These are phyloP conservation scores for Sarcophaga peregrina DNA, from an alignment of 1,140 invertebrate genomes.

Conservation along the genomic window DNA sequence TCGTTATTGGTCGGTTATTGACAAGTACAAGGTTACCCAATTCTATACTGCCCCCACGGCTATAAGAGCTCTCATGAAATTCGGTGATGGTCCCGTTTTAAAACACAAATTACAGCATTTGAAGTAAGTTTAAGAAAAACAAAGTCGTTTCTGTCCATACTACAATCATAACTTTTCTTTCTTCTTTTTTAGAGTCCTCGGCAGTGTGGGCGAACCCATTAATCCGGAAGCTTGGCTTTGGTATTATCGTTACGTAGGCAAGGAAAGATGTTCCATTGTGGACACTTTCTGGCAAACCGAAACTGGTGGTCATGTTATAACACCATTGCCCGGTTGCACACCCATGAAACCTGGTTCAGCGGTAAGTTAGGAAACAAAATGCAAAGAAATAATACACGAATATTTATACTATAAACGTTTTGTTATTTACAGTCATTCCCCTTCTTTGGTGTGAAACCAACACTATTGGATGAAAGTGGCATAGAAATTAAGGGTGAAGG, in stretches of 20 bases:
- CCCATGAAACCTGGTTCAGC: conserved; percentile 97
- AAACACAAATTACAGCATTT: conserved; percentile 71
- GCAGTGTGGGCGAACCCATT: conserved; percentile 97
- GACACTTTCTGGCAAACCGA: conserved; percentile 99
- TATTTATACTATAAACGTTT: conserved; percentile 5
- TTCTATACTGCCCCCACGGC: conserved; percentile 99
- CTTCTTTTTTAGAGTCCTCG: conserved; percentile 78
- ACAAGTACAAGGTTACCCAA: conserved; percentile 95
- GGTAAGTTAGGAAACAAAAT: conserved; percentile 73
- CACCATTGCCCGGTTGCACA: conserved; percentile 92
- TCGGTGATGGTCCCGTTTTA: conserved; percentile 80
- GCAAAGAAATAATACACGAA: neutral
- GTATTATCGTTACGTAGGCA: conserved; percentile 91
- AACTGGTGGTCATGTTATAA: conserved; percentile 94
- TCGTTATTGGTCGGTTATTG: conserved; percentile 91
- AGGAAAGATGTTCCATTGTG: conserved; percentile 86
- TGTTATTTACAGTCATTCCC: conserved; percentile 82
- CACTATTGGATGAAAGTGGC: conserved; percentile 88
- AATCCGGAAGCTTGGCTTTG: conserved; percentile 98
- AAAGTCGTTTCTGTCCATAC: neutral
- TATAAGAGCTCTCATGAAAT: conserved; percentile 95
- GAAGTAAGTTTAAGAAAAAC: conserved; percentile 62
- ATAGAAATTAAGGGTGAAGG: conserved; percentile 86
- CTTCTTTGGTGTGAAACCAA: conserved; percentile 95
- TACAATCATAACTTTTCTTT: neutral